Evolutionary conservation across 2,888 invertebrate genomes (phyloP), one percentile per base, ranked within the genome.

Genomic region (Conchocele bisecta): DNA sequence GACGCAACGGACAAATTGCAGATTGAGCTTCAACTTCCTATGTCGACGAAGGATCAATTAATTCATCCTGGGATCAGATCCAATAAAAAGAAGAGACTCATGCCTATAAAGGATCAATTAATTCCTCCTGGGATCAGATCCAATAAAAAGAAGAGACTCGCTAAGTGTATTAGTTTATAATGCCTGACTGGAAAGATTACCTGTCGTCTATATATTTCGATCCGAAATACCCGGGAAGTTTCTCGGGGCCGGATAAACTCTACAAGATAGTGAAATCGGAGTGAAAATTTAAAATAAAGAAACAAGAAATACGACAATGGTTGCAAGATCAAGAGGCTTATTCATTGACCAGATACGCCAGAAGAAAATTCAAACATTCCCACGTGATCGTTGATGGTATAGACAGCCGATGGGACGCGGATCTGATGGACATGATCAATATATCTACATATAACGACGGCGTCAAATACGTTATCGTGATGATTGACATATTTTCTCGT

Each of bases 301-400:
- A 15, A 17, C 15, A 46, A 4, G 26, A 28, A 24, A 46, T 46
- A 46, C 11, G 46, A 3, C 7, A 46, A 46, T 46, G 46, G 46
- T 46, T 46, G 17, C 46, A 46, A 46, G 46, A 46, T 28, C 46
- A 46, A 46, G 46, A 46, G 46, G 24, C 46, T 46, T 46, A 46
- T 46, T 46, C 46, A 4, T 28, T 46, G 20, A 46, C 46, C 17
- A 46, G 46, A 46, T 24, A 28, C 46, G 46, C 46, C 46, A 46
- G 46, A 46, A 24, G 46, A 24, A 46, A 46, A 46, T 46, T 26
- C 28, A 20, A 24, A 11, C 11, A 15, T 3, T 46, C 46, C 9
- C 11, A 28, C 11, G 46, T 20, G 13, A 22, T 20, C 11, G 46
- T 46, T 24, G 46, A 24, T 13, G 46, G 46, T 13, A 4, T 46